Percentiles rank a stretch among this genome's conserved stretches.
Conservation (phyloP, 1,140 invertebrate species). For the Tigriopus japonicus region DNA sequence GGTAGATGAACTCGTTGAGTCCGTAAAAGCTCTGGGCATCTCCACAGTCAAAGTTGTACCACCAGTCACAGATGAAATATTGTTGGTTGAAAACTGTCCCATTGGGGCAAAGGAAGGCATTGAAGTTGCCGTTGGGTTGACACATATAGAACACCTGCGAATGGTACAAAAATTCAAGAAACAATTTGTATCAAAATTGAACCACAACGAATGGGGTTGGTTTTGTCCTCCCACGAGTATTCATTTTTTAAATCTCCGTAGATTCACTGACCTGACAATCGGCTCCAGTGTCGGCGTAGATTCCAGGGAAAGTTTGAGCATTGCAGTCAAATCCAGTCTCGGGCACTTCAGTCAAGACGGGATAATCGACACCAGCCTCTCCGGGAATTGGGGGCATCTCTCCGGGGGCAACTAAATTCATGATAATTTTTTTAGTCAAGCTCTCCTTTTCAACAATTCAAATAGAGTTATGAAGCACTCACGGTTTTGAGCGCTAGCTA, state of each 20-base stretch:
- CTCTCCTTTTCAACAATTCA: neutral
- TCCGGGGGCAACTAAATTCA: neutral
- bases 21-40: slow-evolving; percentile 26
- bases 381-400: slow-evolving; percentile 21
- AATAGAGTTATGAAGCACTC: neutral
- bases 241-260: neutral
- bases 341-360: slow-evolving; percentile 25
- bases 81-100: slow-evolving; percentile 37
- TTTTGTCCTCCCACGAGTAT: no score
- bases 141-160: slow-evolving; percentile 35
- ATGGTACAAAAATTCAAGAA: slow-evolving; percentile 9
- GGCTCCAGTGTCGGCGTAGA: slow-evolving; percentile 29
- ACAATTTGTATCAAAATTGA: neutral
- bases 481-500: neutral
- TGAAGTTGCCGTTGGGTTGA: slow-evolving; percentile 29
- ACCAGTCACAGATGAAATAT: slow-evolving; percentile 36
- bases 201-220: neutral
- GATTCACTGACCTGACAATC: slow-evolving; percentile 27
- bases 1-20: slow-evolving; percentile 24
- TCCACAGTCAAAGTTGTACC: slow-evolving; percentile 32
- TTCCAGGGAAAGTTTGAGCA: slow-evolving; percentile 28
- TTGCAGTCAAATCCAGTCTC: slow-evolving; percentile 27
- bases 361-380: slow-evolving; percentile 29
- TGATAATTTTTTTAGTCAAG: neutral
- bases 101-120: slow-evolving; percentile 32